Evolutionary conservation across 2,888 invertebrate genomes (phyloP), one percentile per base, ranked within the genome.

Genomic region (Isotomurus palustris): DNA sequence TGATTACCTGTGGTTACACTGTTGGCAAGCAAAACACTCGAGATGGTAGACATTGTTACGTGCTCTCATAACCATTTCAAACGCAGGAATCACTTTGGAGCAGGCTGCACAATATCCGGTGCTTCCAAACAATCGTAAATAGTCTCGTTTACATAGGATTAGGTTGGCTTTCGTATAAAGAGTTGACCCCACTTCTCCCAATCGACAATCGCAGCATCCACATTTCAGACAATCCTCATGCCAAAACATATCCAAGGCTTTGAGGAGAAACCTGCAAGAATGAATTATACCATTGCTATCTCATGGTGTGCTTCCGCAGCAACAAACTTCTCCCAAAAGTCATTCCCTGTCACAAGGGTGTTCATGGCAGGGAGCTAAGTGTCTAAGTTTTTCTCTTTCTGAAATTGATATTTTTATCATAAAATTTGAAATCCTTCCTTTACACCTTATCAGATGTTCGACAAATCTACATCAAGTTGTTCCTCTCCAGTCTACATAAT

Each of bases 31-130:
- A 77, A 96, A 96, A 78, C 96, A 96, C 78, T 96, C 95, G 73
- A 96, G 82, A 76, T 97, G 96, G 77, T 96, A 97, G 62, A 96
- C 96, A 74, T 96, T 95, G 77, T 87, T 90, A 72, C 91, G 85
- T 44, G 95, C 95, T 70, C 95, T 82, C 96, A 97, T 97, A 71
- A 96, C 96, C 94, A 96, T 94, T 78, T 97, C 96, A 76, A 95
- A 96, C 51, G 96, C 95, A 2, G 96, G 96, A 75, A 97, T 97
- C 75, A 91, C 90, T 79, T 96, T 96, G 76, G 88, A 88, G 80
- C 97, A 97, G 21, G 95, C 95, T 28, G 95, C 90, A 78, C 96
- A 97, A 78, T 91, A 91, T 17, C 40, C 40, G 5, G 53, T 58
- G 44, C 73, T 71, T 40, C 53, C 53, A 36, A 60, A 53, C 43